Evolutionary conservation across 2,888 invertebrate genomes (phyloP).

Genomic region (Athripsodes cinereus): DNA sequence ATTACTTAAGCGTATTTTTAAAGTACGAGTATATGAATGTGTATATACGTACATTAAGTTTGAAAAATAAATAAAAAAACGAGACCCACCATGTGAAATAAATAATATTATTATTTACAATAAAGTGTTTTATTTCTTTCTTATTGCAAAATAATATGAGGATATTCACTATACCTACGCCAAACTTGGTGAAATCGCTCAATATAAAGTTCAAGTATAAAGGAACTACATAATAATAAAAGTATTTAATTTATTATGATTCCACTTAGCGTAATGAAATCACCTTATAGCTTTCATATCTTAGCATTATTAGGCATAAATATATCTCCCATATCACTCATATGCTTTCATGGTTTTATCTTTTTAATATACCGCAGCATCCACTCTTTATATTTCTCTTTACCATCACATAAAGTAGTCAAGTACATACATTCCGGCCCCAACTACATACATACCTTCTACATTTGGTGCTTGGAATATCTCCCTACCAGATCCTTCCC

Average conservation of each 20-base stretch:
- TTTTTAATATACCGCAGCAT: neutral
- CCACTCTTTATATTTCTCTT: neutral
- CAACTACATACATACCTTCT: neutral
- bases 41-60: no score
- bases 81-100: no score
- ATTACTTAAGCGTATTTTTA: no score
- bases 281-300: neutral
- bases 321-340: neutral
- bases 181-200: neutral
- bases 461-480: neutral
- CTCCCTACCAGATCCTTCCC: conserved; percentile 3
- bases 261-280: neutral
- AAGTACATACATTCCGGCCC: neutral
- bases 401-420: neutral
- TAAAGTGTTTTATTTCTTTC: no score
- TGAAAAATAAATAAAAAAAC: no score
- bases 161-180: no score
- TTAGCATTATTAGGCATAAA: neutral
- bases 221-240: neutral
- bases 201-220: conserved; percentile 2
- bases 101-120: no score
- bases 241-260: no score
- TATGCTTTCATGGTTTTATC: neutral
- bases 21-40: no score
- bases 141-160: no score